These are phyloP conservation scores for Chrysochloris asiatica DNA, from an alignment of 2,113 vertebrate genomes.

Conservation along the genomic window DNA sequence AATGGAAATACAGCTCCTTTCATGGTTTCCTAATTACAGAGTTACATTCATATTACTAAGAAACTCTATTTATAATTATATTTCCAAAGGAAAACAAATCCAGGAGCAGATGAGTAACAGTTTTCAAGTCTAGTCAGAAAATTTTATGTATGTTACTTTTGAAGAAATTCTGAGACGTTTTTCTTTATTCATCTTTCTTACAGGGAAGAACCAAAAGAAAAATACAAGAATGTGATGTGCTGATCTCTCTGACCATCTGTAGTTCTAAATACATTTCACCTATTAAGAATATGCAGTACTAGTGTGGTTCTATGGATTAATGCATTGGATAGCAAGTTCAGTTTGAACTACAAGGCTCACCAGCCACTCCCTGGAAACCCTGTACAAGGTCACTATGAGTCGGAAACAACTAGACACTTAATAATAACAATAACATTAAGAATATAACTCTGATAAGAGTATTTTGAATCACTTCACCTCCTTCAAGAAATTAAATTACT, in stretches of 20 bases:
- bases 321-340: no score
- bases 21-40: conserved; percentile 48
- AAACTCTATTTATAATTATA: conserved; percentile 46
- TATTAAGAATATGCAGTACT: no score
- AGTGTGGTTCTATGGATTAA: no score
- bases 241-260: not conserved
- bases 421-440: no score
- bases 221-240: not conserved
- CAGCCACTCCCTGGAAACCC: no score
- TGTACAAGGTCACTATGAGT: no score
- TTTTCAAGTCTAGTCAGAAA: conserved; percentile 28
- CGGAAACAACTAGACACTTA: no score
- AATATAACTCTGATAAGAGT: not conserved
- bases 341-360: no score
- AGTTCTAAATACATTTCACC: not conserved
- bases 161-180: conserved; percentile 47
- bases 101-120: conserved; percentile 35
- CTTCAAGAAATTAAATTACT: conserved; percentile 12
- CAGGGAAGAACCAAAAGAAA: not conserved
- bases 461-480: not conserved
- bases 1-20: conserved; percentile 27
- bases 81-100: conserved; percentile 49
- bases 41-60: conserved; percentile 34
- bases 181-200: not conserved
- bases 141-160: not conserved